These are phyloP conservation scores for Natrix natrix DNA, from an alignment of 2,797 vertebrate species.

Conservation along the genomic window DNA sequence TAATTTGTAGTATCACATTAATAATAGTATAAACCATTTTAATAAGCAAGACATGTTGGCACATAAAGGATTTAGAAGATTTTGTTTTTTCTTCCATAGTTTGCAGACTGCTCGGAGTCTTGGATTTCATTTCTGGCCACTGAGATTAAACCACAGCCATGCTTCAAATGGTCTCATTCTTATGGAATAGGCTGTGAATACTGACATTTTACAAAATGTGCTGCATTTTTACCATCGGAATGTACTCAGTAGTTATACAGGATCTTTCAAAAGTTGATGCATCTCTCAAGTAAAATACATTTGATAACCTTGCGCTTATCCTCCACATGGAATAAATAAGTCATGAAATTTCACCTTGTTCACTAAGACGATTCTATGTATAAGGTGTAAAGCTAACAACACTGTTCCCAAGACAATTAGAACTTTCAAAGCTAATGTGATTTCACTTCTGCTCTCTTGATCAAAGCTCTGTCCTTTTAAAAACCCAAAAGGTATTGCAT, in stretches of 20 bases:
- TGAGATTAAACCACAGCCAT: not conserved
- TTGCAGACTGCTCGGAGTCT: conserved; percentile 36
- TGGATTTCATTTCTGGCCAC: conserved; percentile 22
- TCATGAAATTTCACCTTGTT: not conserved
- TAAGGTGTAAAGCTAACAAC: not conserved
- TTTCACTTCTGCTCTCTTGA: not conserved
- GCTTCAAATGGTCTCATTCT: conserved; percentile 36
- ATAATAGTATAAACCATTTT: not conserved
- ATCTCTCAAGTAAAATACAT: not conserved
- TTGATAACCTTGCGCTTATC: not conserved
- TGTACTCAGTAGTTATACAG: not conserved
- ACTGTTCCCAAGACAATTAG: not conserved
- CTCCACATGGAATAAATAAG: not conserved
- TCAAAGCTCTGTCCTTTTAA: not conserved
- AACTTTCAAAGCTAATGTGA: not conserved
- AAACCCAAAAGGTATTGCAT: not conserved
- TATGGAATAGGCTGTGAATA: not conserved
- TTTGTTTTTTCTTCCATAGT: conserved; percentile 26
- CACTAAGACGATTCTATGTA: not conserved
- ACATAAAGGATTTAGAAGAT: not conserved
- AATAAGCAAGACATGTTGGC: not conserved
- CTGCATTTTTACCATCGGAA: not conserved
- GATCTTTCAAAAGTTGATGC: not conserved
- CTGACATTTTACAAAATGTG: not conserved
- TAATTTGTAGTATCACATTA: conserved; percentile 2